Base-by-base conservation (phyloP, 2,888 invertebrate genomes). In the Lordiphosa andalusiaca region DNA sequence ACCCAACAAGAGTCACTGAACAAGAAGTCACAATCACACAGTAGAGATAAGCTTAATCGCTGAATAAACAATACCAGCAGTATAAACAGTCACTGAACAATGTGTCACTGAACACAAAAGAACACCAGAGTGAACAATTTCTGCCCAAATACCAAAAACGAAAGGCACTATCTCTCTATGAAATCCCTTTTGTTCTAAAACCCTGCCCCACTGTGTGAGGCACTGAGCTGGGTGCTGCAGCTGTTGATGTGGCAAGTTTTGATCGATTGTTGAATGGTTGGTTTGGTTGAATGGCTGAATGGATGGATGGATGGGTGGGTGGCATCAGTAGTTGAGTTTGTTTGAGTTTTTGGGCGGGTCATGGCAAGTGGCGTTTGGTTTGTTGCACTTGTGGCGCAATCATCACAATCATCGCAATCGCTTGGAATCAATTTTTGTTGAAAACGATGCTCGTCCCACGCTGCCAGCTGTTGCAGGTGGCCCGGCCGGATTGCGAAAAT, bases 391-490 rank as follows among this genome's bases (percentile, higher is more conserved):
- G 38, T 25, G 65, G 51, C 55, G 73, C 49, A 62, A 41, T 68
- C 53, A 53, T 47, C 33, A 56, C 68, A 71, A 67, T 70, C 71
- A 59, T 66, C 61, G 60, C 70, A 70, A 68, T 73, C 55, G 67
- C 73, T 69, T 56, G 53, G 64, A 73, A 75, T 73, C 71, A 71
- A 73, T 73, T 75, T 71, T 68, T 71, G 71, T 64, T 48, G 52
- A 61, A 75, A 73, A 74, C 71, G 75, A 65, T 73, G 63, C 71
- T 64, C 58, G 57, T 46, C 53, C 52, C 54, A 39, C 55, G 44
- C 42, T 48, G 71, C 74, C 44, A 71, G 71, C 71, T 67, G 71
- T 67, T 60, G 64, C 57, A 63, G 21, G 9, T 30, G 30, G 30
- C 6, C 6, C 6, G 25, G 16, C 16, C 16, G 16, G 16, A 16